These are phyloP conservation scores for Heliocidaris tuberculata DNA, from an alignment of 35 echinoderm and acorn worm genomes.

Conservation along the genomic window DNA sequence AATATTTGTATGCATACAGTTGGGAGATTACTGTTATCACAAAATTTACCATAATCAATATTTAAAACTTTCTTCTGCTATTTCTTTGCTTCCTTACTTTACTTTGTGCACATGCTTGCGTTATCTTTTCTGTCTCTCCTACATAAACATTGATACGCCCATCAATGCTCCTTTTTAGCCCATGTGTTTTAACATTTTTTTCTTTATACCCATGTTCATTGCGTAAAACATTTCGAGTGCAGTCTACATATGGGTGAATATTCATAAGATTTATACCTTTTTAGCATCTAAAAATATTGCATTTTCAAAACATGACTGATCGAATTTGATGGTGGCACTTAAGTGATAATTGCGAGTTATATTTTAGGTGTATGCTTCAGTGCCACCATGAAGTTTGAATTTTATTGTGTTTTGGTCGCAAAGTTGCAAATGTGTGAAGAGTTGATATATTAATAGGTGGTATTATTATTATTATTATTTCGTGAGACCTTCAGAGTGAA, in stretches of 20 bases:
- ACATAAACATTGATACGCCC: not conserved
- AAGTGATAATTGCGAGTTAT: not conserved
- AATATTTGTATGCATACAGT: not conserved
- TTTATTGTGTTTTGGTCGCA: not conserved
- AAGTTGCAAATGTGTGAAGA: constrained; percentile 27
- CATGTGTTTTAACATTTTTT: not conserved
- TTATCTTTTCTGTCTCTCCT: not conserved
- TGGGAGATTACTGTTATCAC: not conserved
- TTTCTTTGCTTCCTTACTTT: not conserved
- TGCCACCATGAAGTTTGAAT: not conserved
- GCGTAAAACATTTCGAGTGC: not conserved
- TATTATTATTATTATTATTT: constrained; percentile 26
- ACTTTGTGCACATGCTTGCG: not conserved
- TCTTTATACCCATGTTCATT: not conserved
- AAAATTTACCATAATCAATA: not conserved
- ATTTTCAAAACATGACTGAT: not conserved
- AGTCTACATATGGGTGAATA: not conserved
- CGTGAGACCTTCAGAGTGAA: constrained; percentile 26
- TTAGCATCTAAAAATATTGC: constrained; percentile 15
- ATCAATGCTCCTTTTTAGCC: not conserved
- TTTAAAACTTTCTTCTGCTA: not conserved
- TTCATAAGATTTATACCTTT: constrained; percentile 25
- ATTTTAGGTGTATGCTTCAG: not conserved
- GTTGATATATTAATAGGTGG: constrained; percentile 29
- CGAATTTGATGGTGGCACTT: not conserved